Conservation (phyloP, 2,797 vertebrate species). For the Enteromius mattozi region DNA sequence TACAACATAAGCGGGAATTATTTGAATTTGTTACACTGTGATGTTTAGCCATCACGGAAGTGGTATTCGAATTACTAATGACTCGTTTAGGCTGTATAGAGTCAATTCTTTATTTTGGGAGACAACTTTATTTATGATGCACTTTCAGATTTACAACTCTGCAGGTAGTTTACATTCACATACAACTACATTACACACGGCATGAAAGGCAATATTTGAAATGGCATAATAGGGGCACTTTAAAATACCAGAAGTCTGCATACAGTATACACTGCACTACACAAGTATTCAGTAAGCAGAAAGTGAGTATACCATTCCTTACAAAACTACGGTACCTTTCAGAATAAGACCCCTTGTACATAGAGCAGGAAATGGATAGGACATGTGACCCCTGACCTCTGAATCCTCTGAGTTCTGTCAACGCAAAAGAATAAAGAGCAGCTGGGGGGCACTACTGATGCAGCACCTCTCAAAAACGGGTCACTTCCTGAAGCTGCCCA, state of each 20-base stretch:
- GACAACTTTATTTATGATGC: too few relatives aligned
- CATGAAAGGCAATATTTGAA: too few relatives aligned
- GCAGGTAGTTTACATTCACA: too few relatives aligned
- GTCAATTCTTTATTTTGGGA: too few relatives aligned
- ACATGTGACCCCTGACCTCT: slow-evolving; percentile 10
- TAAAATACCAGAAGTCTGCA: background rate
- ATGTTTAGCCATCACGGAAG: too few relatives aligned
- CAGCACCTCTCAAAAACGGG: slow-evolving; percentile 29
- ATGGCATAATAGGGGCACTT: too few relatives aligned
- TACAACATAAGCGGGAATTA: too few relatives aligned
- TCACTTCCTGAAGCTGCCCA: slow-evolving; percentile 18
- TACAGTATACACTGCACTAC: background rate
- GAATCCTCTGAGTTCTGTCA: background rate
- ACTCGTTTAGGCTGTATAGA: too few relatives aligned
- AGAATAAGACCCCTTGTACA: background rate
- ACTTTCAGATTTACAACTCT: too few relatives aligned
- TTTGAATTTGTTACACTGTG: too few relatives aligned
- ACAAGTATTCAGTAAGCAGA: background rate
- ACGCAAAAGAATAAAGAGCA: slow-evolving; percentile 8
- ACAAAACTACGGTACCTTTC: background rate
- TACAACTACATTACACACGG: too few relatives aligned
- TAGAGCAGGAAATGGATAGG: background rate
- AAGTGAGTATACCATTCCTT: background rate
- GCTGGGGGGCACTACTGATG: slow-evolving; percentile 26
- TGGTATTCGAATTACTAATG: too few relatives aligned